Conservation (phyloP, 2,113 vertebrate genomes). For the Anoura caudifer region DNA sequence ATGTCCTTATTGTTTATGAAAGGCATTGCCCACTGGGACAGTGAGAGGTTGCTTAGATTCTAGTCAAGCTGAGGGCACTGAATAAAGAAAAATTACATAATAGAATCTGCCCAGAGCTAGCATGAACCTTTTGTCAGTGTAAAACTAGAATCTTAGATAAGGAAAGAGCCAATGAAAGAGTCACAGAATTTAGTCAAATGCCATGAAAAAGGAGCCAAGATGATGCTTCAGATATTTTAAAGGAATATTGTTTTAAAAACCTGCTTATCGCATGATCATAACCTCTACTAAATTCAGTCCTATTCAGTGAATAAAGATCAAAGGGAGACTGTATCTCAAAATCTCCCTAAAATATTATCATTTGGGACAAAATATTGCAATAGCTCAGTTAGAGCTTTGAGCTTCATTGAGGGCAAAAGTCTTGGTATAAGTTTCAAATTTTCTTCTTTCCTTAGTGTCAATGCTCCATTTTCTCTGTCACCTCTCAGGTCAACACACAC, state of each 20-base stretch:
- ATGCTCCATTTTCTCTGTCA: neutral
- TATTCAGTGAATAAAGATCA: constrained; percentile 35
- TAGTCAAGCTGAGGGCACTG: constrained; percentile 2
- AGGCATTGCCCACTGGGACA: constrained; percentile 64
- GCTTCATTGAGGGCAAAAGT: neutral
- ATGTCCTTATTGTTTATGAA: constrained; percentile 67
- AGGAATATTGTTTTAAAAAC: constrained; percentile 37
- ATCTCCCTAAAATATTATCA: constrained; percentile 12
- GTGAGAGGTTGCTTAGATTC: constrained; percentile 70
- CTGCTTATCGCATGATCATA: constrained; percentile 26
- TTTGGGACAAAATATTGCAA: neutral
- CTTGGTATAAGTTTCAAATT: neutral
- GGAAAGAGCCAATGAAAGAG: neutral
- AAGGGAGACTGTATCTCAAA: constrained; percentile 46
- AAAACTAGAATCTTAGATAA: neutral
- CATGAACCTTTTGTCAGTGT: neutral
- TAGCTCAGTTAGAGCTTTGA: neutral
- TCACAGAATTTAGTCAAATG: constrained; percentile 37
- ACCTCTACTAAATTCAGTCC: constrained; percentile 30
- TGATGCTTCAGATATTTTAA: constrained; percentile 1
- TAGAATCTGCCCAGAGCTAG: constrained; percentile 37
- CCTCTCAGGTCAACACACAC: neutral
- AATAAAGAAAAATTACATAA: constrained; percentile 61
- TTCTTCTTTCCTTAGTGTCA: neutral
- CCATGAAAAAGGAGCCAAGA: neutral